Percentiles rank a stretch among this genome's conserved stretches.
phyloP scores from a whole-genome alignment of 2,888 invertebrate genomes.

The Cyclophora albipunctata region DNA sequence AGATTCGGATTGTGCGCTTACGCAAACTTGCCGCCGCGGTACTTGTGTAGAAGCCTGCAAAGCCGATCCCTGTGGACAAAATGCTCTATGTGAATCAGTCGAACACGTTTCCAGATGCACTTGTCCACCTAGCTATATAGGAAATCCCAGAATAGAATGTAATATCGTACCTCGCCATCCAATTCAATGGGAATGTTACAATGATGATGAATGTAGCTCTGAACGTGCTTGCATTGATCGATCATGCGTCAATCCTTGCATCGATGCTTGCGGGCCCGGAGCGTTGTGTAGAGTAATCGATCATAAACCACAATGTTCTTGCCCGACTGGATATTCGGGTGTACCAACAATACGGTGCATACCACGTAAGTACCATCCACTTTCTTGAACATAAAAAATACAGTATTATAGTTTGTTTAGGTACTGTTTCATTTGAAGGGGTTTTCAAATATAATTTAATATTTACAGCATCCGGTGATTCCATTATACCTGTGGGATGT shows the following conservation, averaged over 20 bases:
- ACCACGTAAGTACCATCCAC: slow-evolving; percentile 80
- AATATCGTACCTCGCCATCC: slow-evolving; percentile 66
- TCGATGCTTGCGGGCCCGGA: slow-evolving; percentile 83
- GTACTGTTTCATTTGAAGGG: too few relatives aligned
- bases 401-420: not conserved
- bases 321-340: slow-evolving; percentile 86
- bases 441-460: not conserved
- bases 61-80: slow-evolving; percentile 85
- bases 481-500: slow-evolving; percentile 79
- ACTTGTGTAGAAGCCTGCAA: slow-evolving; percentile 87
- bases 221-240: slow-evolving; percentile 86
- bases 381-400: not conserved
- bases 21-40: slow-evolving; percentile 84
- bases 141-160: slow-evolving; percentile 87
- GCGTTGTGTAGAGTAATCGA: slow-evolving; percentile 88
- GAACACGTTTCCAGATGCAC: slow-evolving; percentile 86
- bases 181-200: slow-evolving; percentile 80
- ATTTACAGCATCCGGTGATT: slow-evolving; percentile 66
- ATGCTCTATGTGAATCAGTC: slow-evolving; percentile 85
- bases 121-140: slow-evolving; percentile 85
- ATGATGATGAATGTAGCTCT: slow-evolving; percentile 83
- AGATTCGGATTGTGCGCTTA: slow-evolving; percentile 84
- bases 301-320: slow-evolving; percentile 85
- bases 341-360: slow-evolving; percentile 82
- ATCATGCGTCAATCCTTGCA: slow-evolving; percentile 86